phyloP scores from a whole-genome alignment of 2,113 vertebrate species.

The Tetrax tetrax region DNA sequence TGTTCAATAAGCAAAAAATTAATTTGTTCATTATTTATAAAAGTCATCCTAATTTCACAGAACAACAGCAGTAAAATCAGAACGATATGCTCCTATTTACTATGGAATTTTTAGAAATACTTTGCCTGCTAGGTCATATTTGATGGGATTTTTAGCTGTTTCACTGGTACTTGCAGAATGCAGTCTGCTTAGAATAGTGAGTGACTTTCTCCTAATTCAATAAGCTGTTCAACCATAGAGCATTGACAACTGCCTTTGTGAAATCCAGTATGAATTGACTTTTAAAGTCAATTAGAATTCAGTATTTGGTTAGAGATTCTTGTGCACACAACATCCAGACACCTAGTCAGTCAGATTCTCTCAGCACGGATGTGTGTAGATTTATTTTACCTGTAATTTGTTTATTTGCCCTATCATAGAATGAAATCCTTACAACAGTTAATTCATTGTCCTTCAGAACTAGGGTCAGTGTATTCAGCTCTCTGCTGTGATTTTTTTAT shows the following conservation, averaged over 20 bases:
- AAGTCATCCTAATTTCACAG: not conserved
- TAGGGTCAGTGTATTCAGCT: not conserved
- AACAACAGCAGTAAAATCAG: not conserved
- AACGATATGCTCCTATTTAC: constrained; percentile 1
- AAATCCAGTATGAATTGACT: constrained; percentile 68
- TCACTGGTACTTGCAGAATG: not conserved
- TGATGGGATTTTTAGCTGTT: constrained; percentile 25
- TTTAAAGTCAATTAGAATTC: constrained; percentile 63
- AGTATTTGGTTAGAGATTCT: constrained; percentile 48
- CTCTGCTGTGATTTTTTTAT: not conserved
- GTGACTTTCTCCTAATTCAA: constrained; percentile 44
- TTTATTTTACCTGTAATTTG: constrained; percentile 19
- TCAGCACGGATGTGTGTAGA: not conserved
- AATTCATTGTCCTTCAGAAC: not conserved
- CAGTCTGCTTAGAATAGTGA: constrained; percentile 30
- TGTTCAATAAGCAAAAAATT: constrained; percentile 11
- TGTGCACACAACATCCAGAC: not conserved
- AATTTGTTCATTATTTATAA: not conserved
- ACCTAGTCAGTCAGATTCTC: not conserved
- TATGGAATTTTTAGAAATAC: constrained; percentile 23
- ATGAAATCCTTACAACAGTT: not conserved
- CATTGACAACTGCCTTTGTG: constrained; percentile 54
- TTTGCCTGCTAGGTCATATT: constrained; percentile 15
- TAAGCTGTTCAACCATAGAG: constrained; percentile 40
- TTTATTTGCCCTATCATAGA: constrained; percentile 12